Evolutionary conservation across 2,888 invertebrate genomes (phyloP).

Genomic region (Sinodicranocentrus sp.): DNA sequence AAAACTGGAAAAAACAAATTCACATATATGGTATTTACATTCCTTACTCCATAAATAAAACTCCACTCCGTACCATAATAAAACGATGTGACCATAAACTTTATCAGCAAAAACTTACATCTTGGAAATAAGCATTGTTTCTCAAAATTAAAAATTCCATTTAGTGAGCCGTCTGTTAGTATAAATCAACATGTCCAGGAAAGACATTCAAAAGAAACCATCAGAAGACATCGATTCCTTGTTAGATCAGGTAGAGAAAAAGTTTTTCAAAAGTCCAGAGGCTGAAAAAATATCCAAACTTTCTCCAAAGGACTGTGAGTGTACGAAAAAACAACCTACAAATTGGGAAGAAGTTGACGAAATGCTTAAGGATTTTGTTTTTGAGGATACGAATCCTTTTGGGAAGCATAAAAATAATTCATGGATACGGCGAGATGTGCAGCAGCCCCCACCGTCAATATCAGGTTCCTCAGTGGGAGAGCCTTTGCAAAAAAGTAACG

Average conservation of each 20-base stretch:
- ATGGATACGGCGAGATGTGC: slow-evolving; percentile 64
- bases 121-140: no score
- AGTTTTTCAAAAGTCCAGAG: slow-evolving; percentile 62
- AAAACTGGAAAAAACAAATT: no score
- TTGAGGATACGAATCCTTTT: slow-evolving; percentile 74
- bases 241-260: slow-evolving; percentile 72
- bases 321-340: slow-evolving; percentile 70
- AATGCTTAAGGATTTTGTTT: slow-evolving; percentile 71
- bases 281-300: slow-evolving; percentile 50
- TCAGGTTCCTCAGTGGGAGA: background rate
- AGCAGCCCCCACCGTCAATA: background rate
- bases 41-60: no score
- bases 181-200: background rate
- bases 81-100: no score
- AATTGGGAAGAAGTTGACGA: slow-evolving; percentile 76
- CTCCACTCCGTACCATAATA: no score
- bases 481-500: slow-evolving; percentile 15
- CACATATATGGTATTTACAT: no score
- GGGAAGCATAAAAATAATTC: slow-evolving; percentile 72
- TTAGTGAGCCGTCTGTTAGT: no score
- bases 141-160: no score
- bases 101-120: no score
- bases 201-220: slow-evolving; percentile 30
- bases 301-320: slow-evolving; percentile 69
- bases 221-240: slow-evolving; percentile 71